Evolutionary conservation across 2,797 vertebrate genomes (phyloP).

Genomic region (Knipowitschia caucasica): DNA sequence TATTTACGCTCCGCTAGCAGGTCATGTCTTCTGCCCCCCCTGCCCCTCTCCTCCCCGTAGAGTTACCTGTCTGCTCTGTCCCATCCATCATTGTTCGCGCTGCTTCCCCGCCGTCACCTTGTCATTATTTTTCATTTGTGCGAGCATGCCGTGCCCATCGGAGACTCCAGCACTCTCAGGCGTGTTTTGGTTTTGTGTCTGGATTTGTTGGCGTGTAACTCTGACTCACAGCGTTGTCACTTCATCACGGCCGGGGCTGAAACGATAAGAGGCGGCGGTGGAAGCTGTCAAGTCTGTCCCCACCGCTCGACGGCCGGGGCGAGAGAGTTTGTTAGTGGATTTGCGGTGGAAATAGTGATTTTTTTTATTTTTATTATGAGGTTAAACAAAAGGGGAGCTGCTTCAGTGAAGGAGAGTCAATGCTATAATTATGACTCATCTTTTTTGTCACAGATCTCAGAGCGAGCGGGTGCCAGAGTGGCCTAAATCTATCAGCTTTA

Average conservation of each 20-base stretch:
- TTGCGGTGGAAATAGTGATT: not conserved
- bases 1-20: too few relatives aligned
- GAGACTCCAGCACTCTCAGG: constrained; percentile 15
- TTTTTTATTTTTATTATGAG: too few relatives aligned
- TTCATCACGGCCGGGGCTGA: constrained; percentile 26
- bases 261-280: constrained; percentile 11
- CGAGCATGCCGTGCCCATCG: constrained; percentile 15
- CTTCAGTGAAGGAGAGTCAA: not conserved
- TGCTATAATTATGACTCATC: not conserved
- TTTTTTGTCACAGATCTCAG: not conserved
- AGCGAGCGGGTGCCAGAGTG: not conserved
- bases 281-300: not conserved
- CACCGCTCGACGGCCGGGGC: too few relatives aligned
- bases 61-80: constrained; percentile 39
- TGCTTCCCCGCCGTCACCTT: constrained; percentile 53
- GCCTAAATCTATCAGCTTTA: not conserved
- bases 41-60: constrained; percentile 1
- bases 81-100: constrained; percentile 51
- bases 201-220: constrained; percentile 37
- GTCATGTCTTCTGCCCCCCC: not conserved
- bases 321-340: not conserved
- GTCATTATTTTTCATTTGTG: constrained; percentile 59
- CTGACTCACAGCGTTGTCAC: constrained; percentile 37
- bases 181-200: constrained; percentile 8
- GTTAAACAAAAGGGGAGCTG: not conserved